A percentile compares a stretch with the other conserved stretches of the same genome.
Evolutionary conservation across 2,113 vertebrate species (phyloP).

Genomic region (Myrmecophaga tridactyla): DNA sequence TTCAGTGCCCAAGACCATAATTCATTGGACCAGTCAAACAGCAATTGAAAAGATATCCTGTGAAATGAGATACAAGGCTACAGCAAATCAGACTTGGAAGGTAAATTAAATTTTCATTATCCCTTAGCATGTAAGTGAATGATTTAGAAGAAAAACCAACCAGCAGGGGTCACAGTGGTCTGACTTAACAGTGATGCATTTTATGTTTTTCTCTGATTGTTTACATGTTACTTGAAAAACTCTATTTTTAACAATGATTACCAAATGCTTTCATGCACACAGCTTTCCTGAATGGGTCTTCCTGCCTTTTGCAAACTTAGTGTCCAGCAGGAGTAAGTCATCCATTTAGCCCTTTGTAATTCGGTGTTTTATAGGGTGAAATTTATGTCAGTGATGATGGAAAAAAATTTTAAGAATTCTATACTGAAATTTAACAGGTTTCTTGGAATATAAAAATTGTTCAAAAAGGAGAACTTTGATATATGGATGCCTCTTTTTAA

Average conservation of each 20-base stretch:
- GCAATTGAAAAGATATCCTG: slow-evolving; percentile 64
- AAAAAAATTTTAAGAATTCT: background rate
- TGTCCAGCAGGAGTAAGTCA: background rate
- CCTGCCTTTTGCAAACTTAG: slow-evolving; percentile 9
- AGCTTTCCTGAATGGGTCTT: background rate
- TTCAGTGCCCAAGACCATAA: slow-evolving; percentile 55
- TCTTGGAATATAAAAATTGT: background rate
- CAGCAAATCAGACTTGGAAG: slow-evolving; percentile 49
- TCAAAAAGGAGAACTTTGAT: background rate
- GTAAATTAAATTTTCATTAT: slow-evolving; percentile 71
- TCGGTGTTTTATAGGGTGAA: background rate
- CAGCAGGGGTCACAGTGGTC: background rate
- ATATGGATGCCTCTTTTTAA: slow-evolving; percentile 2
- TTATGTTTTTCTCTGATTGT: slow-evolving; percentile 18
- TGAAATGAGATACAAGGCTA: slow-evolving; percentile 77
- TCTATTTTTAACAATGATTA: background rate
- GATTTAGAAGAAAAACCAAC: background rate
- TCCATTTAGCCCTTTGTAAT: background rate
- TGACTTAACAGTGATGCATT: background rate
- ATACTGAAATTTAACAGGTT: background rate
- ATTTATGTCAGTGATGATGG: background rate
- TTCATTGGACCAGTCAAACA: slow-evolving; percentile 76
- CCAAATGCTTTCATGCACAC: background rate
- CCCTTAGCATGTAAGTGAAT: background rate
- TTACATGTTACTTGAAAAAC: background rate